phyloP scores from a whole-genome alignment of 2,888 invertebrate genomes.

The Hymenopus coronatus region DNA sequence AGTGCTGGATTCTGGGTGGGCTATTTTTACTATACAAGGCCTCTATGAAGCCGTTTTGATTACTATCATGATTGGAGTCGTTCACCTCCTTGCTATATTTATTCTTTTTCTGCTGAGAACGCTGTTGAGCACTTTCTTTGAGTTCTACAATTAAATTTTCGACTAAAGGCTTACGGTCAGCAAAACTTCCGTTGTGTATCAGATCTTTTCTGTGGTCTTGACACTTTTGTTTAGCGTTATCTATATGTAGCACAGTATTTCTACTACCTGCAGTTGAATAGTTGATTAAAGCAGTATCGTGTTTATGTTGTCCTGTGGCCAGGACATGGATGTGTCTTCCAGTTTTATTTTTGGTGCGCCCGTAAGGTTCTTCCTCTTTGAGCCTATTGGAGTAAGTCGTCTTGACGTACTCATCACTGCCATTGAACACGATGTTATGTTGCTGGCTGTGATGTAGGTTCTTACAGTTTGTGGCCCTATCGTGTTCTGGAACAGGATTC shows the following conservation, averaged over 20 bases:
- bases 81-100: not conserved
- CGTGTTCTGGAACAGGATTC: not conserved
- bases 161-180: conserved; percentile 19
- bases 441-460: not conserved
- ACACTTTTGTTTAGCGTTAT: not conserved
- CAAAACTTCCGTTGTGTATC: not conserved
- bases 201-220: not conserved
- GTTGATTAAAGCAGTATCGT: not conserved
- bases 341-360: not conserved
- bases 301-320: conserved; percentile 24
- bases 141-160: conserved; percentile 28
- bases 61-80: not conserved
- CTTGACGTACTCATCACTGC: not conserved
- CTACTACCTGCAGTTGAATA: not conserved
- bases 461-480: not conserved
- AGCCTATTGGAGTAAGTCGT: not conserved
- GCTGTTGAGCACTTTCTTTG: conserved; percentile 21
- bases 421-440: conserved; percentile 7
- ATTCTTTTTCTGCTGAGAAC: not conserved
- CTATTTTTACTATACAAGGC: conserved; percentile 14
- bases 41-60: not conserved
- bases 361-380: not conserved
- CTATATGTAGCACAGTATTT: conserved; percentile 19
- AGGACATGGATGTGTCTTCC: not conserved
- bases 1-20: conserved; percentile 39